Base-by-base conservation (phyloP, 2,797 vertebrate species). In the Spheniscus humboldti region DNA sequence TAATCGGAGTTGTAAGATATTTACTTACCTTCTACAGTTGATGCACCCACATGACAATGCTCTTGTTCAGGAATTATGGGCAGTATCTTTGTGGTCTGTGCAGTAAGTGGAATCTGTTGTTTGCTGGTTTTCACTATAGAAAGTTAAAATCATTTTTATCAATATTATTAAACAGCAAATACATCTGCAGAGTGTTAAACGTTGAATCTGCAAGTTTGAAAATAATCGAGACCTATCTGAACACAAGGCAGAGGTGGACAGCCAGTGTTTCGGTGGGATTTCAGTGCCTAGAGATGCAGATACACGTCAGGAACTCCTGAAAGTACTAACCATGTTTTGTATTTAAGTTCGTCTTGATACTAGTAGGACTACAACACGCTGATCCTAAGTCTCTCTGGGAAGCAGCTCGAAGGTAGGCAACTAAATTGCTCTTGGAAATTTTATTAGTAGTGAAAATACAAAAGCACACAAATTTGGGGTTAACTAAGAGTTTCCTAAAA, bases 41-140 rank as follows among this genome's bases (percentile, higher is more conserved):
- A 77, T 53, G 67, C 9, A 35, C 31, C 30, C 15, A 15, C 9
- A 18, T 48, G 81, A 68, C 55, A 52, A 5, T 71, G 71, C 48
- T 98, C 94, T 13, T 97, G 62, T 66, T 98, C 97, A 45, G 95
- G 96, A 83, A 98, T 97, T 86, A 96, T 13, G 2, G 96, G 84
- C 52, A 98, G 86, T 63, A 9, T 31, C 23, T 87, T 53, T 71
- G 48, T 72, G 73, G 57, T 35, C 52, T 35, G 64, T 72, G 56
- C 64, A 68, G 63, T 53, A 86, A 60, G 11, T 28, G 27, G 67
- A 18, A 81, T 69, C 57, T 28, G n/a, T 75, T 88, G 64, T 53
- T 88, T 50, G 7, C 28, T 93, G 64, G 41, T 66, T 83, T 92
- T 96, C 74, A 2, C 86, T 94, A 13, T 5, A 91, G 69, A 92